A percentile compares a stretch with the other conserved stretches of the same genome.
Conservation (phyloP, 2,888 invertebrate species). For the Timema podura region DNA sequence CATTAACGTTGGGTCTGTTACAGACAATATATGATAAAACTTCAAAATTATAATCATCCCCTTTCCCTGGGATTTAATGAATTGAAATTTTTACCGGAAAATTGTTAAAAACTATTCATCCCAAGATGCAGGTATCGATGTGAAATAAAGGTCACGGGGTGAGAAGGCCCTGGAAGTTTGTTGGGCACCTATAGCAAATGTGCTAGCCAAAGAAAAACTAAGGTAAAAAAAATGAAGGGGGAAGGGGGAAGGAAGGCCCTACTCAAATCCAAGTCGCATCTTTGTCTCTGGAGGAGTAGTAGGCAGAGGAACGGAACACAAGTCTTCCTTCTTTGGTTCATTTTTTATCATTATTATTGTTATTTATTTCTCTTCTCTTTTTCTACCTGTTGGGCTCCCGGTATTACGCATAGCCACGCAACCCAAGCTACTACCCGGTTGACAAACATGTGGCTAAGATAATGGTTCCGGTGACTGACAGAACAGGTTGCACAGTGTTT, state of each 20-base stretch:
- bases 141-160: too few species aligned
- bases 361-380: slow-evolving; percentile 20
- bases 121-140: too few species aligned
- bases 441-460: slow-evolving; percentile 16
- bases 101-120: too few species aligned
- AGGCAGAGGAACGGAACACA: slow-evolving; percentile 30
- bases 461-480: too few species aligned
- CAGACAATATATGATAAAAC: too few species aligned
- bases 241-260: neutral
- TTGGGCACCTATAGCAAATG: slow-evolving; percentile 19
- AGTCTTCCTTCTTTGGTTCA: slow-evolving; percentile 23
- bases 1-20: too few species aligned
- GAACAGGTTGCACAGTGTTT: too few species aligned
- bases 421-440: slow-evolving; percentile 22
- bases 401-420: slow-evolving; percentile 29
- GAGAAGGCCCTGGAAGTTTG: too few species aligned
- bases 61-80: too few species aligned
- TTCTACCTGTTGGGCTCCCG: slow-evolving; percentile 28
- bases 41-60: too few species aligned
- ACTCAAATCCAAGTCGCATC: slow-evolving; percentile 21
- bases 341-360: slow-evolving; percentile 13
- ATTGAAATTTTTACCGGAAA: too few species aligned
- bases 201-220: slow-evolving; percentile 23
- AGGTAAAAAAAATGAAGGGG: neutral
- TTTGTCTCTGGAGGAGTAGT: slow-evolving; percentile 29